Evolutionary conservation across 2,888 invertebrate genomes (phyloP).

Genomic region (Trileptium ribeirensis): DNA sequence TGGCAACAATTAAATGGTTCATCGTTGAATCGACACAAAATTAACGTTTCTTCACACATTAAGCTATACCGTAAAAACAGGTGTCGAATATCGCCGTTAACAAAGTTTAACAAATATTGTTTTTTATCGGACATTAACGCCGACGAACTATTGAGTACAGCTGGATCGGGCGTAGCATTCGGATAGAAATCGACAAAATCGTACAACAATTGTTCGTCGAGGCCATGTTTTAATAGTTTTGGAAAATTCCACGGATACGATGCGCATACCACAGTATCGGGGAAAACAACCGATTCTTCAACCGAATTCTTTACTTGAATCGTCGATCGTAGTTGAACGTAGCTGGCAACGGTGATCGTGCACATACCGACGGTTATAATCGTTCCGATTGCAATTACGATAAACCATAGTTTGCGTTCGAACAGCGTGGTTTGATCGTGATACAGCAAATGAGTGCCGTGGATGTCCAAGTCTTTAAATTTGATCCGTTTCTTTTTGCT

Average conservation of each 20-base stretch:
- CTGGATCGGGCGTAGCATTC: neutral
- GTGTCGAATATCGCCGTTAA: neutral
- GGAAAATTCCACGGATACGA: neutral
- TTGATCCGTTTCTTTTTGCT: no score
- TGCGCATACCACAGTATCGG: neutral
- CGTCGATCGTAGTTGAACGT: neutral
- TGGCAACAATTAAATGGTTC: neutral
- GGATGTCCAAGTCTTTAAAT: neutral
- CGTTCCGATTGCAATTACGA: neutral
- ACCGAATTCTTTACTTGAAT: neutral
- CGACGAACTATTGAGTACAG: neutral
- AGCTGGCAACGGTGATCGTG: neutral
- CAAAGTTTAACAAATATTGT: neutral
- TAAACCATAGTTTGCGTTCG: neutral
- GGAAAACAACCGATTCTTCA: neutral
- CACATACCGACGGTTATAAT: neutral
- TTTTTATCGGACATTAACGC: neutral
- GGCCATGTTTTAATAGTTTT: neutral
- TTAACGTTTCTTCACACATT: neutral
- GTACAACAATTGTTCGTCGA: neutral
- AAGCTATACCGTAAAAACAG: neutral
- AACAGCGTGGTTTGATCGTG: neutral
- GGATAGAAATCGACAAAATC: neutral
- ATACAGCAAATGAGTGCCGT: neutral
- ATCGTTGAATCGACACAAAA: neutral